phyloP scores from a whole-genome alignment of 2,113 vertebrate genomes.

The Anguilla rostrata region DNA sequence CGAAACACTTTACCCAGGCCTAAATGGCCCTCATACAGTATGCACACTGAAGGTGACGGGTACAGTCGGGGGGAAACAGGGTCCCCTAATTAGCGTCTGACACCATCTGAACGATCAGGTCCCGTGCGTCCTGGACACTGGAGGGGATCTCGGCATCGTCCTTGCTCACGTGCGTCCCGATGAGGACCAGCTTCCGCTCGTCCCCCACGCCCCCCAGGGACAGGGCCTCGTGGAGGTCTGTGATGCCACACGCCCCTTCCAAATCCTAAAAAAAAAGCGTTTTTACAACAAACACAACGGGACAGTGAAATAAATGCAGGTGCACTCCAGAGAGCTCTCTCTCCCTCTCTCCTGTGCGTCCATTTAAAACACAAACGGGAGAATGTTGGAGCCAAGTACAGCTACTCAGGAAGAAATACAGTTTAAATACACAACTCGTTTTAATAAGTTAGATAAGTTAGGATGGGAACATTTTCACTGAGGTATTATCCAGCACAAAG shows the following conservation, averaged over 20 bases:
- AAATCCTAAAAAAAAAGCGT: slow-evolving; percentile 74
- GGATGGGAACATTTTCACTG: slow-evolving; percentile 15
- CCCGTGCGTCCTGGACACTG: slow-evolving; percentile 79
- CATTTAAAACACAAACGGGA: not conserved
- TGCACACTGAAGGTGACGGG: not conserved
- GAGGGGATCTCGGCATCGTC: slow-evolving; percentile 70
- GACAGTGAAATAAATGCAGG: too few relatives aligned
- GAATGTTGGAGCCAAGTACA: not conserved
- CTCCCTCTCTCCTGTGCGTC: not conserved
- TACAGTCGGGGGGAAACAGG: not conserved
- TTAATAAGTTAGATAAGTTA: not conserved
- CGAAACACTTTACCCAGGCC: too few relatives aligned
- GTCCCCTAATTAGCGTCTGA: slow-evolving; percentile 50
- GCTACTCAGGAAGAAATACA: too few relatives aligned
- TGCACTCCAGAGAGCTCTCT: not conserved
- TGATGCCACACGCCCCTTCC: slow-evolving; percentile 77
- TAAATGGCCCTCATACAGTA: too few relatives aligned
- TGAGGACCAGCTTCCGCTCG: slow-evolving; percentile 81
- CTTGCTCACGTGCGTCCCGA: slow-evolving; percentile 76
- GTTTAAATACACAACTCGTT: not conserved
- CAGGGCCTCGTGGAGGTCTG: slow-evolving; percentile 85
- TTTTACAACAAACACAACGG: not conserved
- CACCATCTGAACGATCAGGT: slow-evolving; percentile 83
- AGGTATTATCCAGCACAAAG: too few relatives aligned
- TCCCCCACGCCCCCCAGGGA: slow-evolving; percentile 78